Percentiles rank a stretch among this genome's conserved stretches.
Evolutionary conservation across 2,797 vertebrate genomes (phyloP).

Genomic region (Poecilia velifera): DNA sequence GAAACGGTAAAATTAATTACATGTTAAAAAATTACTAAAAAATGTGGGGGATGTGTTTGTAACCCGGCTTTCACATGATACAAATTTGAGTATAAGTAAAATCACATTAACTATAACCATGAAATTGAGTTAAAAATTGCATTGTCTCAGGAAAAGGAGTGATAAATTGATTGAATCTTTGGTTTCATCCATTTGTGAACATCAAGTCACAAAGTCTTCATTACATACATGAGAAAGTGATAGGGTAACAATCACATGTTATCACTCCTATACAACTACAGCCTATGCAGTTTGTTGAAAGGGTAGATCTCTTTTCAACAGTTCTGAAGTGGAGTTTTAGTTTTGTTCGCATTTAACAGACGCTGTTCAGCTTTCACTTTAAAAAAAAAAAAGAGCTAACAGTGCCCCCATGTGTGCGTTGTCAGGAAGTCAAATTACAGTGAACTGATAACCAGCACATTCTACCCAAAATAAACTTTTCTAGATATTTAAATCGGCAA

Average conservation of each 20-base stretch:
- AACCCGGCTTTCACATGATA: neutral
- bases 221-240: neutral
- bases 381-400: neutral
- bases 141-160: neutral
- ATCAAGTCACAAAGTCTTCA: neutral
- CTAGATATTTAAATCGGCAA: neutral
- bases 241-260: neutral
- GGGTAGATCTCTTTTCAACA: neutral
- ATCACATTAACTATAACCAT: neutral
- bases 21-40: neutral
- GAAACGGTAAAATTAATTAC: neutral
- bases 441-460: neutral
- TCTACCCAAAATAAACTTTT: neutral
- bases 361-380: neutral
- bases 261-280: neutral
- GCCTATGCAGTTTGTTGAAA: neutral
- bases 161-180: neutral
- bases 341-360: conserved; percentile 14
- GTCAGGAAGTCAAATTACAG: neutral
- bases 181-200: neutral
- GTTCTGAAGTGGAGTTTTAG: neutral
- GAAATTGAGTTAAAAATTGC: neutral
- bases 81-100: neutral
- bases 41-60: neutral
- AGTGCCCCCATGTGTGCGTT: conserved; percentile 36